A percentile compares a stretch with the other conserved stretches of the same genome.
Conservation (phyloP, 2,113 vertebrate species). For the Ondatra zibethicus region DNA sequence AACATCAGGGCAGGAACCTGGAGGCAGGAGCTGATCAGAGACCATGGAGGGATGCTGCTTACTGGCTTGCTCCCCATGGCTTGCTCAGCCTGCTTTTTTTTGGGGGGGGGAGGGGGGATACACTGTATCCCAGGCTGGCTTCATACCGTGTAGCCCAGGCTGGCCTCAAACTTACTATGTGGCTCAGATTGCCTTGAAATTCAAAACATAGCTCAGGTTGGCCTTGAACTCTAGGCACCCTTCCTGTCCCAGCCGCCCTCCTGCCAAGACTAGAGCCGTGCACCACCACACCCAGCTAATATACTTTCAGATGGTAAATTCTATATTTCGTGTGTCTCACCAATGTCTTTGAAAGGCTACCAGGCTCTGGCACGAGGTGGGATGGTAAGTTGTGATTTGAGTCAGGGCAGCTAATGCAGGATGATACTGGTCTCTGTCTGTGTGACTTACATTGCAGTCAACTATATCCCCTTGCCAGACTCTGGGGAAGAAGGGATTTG, state of each 20-base stretch:
- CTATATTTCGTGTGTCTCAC: not conserved
- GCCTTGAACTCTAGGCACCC: not conserved
- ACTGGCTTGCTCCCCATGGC: not conserved
- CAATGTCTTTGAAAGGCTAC: not conserved
- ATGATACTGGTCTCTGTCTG: not conserved
- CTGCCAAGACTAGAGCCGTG: not conserved
- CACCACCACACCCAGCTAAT: no score
- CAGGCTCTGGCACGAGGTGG: not conserved
- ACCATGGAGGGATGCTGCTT: not conserved
- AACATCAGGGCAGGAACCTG: not conserved
- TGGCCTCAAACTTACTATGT: not conserved
- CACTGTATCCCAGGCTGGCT: no score
- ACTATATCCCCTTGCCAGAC: rapidly evolving
- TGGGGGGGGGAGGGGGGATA: no score
- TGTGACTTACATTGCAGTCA: not conserved
- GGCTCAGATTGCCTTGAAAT: not conserved
- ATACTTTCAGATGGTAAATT: not conserved
- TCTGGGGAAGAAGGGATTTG: not conserved
- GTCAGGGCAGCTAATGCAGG: not conserved
- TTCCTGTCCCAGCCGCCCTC: not conserved
- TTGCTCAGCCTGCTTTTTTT: not conserved
- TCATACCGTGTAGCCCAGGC: not conserved
- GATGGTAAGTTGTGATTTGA: not conserved
- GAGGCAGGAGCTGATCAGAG: not conserved
- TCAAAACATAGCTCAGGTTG: not conserved